phyloP scores from a whole-genome alignment of 2,113 vertebrate genomes.

The Lethenteron camtschaticum region DNA sequence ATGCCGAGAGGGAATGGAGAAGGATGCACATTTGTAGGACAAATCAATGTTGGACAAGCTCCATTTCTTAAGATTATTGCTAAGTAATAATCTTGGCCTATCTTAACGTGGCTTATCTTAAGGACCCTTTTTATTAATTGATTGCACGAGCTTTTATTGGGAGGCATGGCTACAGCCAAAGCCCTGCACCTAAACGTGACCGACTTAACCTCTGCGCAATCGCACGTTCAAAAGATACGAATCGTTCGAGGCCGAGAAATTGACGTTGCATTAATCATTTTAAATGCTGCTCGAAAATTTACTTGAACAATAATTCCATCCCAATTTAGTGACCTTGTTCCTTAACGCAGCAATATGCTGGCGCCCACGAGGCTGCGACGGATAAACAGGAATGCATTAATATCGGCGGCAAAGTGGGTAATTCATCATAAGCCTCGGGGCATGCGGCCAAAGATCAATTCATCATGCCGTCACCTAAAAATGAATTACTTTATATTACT shows the following conservation, averaged over 20 bases:
- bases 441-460: not conserved
- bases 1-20: constrained; percentile 2
- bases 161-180: no score
- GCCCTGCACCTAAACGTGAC: no score
- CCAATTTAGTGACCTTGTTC: not conserved
- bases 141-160: no score
- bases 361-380: not conserved
- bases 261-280: constrained; percentile 3
- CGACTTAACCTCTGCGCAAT: no score
- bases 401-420: constrained; percentile 1
- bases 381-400: not conserved
- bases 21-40: not conserved
- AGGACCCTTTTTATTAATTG: no score
- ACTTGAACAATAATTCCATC: constrained; percentile 1
- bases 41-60: not conserved
- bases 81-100: not conserved
- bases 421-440: constrained; percentile 2
- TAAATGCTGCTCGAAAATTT: constrained; percentile 1
- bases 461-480: not conserved
- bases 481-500: not conserved
- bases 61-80: no score
- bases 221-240: constrained; percentile 1
- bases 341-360: not conserved
- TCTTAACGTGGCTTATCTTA: no score
- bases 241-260: not conserved